Base-by-base conservation (phyloP, 2,888 invertebrate genomes). In the Drosophila aldrichi region DNA sequence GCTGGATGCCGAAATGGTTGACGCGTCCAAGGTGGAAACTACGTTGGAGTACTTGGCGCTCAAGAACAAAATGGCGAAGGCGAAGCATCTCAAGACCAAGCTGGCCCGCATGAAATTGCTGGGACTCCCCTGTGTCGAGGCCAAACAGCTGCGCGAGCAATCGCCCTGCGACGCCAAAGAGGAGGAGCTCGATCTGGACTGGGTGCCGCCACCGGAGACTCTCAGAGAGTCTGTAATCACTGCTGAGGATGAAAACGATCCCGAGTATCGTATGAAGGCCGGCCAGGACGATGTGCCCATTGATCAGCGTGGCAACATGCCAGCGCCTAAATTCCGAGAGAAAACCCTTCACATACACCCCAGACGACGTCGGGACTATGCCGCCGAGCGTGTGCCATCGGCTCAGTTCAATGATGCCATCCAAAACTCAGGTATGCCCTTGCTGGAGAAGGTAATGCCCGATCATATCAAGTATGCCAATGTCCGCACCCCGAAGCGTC, bases 241-340 rank as follows among this genome's bases (percentile, higher is more conserved):
- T 0, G 40, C 2, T 3, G 29, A 38, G 3, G 20, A 20, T 0
- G 40, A 57, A 1, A 2, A 4, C 5, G 22, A 36, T 6, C 38
- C 49, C 2, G 20, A 64, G 3, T 4, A 43, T 0, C 83, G 87
- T 1, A 51, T 63, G 16, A 0, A 18, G 1, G 82, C 38, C 0
- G 68, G 77, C 3, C 43, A 62, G 0, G 8, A 62, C 1, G 6
- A 25, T 2, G 34, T 81, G 32, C 79, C 87, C 4, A 34, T 86
- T 1, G 72, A 69, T 0, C 63, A 55, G 43, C 89, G 91, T 0
- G 85, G 91, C 2, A 92, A 92, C 56, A 92, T 93, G 92, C 92
- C 92, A 1, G 92, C 92, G 0, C 92, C 93, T 0, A 51, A 74
- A 49, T 80, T 74, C 46, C 86, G 93, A 0, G 91, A 93, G 65